A percentile compares a stretch with the other conserved stretches of the same genome.
Evolutionary conservation across 2,797 vertebrate species (phyloP).

Genomic region (Loriculus beryllinus): DNA sequence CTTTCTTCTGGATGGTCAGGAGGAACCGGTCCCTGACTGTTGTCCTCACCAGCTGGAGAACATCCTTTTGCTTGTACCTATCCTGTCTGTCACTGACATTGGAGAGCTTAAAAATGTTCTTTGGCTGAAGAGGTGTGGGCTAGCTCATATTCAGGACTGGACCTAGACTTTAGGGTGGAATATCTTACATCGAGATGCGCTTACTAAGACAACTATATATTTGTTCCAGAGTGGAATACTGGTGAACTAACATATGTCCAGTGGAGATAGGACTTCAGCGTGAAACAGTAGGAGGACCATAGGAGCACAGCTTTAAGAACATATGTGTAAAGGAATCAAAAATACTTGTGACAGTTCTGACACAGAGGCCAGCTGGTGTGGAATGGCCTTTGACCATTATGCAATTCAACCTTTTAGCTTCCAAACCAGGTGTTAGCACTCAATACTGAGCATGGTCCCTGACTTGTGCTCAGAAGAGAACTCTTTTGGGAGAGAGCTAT

Average conservation of each 20-base stretch:
- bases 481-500: background rate
- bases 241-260: background rate
- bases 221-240: background rate
- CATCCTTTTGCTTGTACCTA: background rate
- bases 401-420: background rate
- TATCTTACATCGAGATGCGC: background rate
- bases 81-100: background rate
- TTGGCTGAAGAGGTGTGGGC: background rate
- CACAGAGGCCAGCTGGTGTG: background rate
- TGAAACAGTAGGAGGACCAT: background rate
- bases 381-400: background rate
- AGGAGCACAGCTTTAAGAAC: background rate
- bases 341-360: background rate
- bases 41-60: background rate
- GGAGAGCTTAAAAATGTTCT: background rate
- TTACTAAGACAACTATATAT: background rate
- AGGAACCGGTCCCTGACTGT: background rate
- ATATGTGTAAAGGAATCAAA: background rate
- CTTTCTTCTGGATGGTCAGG: rapidly evolving
- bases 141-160: background rate
- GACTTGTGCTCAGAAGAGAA: background rate
- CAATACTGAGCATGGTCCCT: background rate
- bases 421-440: conserved; percentile 16
- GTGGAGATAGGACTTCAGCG: background rate
- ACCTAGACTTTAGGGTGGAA: background rate